phyloP scores from a whole-genome alignment of 2,888 invertebrate genomes.

The Idaea aversata region DNA sequence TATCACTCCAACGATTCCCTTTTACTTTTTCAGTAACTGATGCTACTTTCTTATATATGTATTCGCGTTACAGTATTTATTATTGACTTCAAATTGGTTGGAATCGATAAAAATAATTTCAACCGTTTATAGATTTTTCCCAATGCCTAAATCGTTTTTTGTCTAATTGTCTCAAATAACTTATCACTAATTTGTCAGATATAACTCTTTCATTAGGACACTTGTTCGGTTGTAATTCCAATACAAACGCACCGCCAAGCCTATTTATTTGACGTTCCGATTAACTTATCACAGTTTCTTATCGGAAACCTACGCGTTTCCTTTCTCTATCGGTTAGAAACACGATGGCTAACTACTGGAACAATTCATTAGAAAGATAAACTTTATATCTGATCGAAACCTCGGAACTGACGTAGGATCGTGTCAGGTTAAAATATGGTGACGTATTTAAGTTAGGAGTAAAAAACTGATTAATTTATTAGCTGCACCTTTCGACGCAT shows the following conservation, averaged over 20 bases:
- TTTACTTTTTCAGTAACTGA: too few species aligned
- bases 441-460: background rate
- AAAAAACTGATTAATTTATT: background rate
- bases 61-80: too few species aligned
- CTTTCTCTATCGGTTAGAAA: background rate
- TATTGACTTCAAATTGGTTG: too few species aligned
- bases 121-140: too few species aligned
- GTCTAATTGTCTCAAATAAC: too few species aligned
- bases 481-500: too few species aligned
- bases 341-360: background rate
- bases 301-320: background rate
- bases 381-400: background rate
- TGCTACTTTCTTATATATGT: too few species aligned
- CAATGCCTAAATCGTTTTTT: too few species aligned
- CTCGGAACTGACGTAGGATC: background rate
- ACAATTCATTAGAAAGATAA: constrained; percentile 1
- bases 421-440: background rate
- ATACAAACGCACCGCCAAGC: background rate
- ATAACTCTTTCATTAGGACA: background rate
- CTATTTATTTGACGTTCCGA: background rate
- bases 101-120: too few species aligned
- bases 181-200: too few species aligned
- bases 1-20: too few species aligned
- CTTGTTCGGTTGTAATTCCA: background rate
- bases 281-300: background rate